Evolutionary conservation across 2,113 vertebrate genomes (phyloP).

Genomic region (Australoheros scitulus): DNA sequence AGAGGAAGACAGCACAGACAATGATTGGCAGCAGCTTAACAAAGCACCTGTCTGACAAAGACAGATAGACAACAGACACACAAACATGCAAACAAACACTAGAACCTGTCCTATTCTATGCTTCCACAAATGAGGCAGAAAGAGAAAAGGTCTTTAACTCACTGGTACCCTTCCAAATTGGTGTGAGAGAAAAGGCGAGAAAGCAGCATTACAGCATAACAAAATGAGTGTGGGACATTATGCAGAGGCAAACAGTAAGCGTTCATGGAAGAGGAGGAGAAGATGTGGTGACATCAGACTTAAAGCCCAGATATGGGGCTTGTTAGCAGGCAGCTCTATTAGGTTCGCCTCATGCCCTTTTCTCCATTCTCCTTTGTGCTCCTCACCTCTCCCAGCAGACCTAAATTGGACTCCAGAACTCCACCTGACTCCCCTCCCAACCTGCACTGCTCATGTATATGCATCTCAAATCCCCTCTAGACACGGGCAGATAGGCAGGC

Average conservation of each 20-base stretch:
- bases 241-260: slow-evolving; percentile 69
- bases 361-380: slow-evolving; percentile 67
- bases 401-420: slow-evolving; percentile 74
- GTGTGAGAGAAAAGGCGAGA: slow-evolving; percentile 47
- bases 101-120: slow-evolving; percentile 40
- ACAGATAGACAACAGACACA: slow-evolving; percentile 30
- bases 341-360: slow-evolving; percentile 59
- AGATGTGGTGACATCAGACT: slow-evolving; percentile 78
- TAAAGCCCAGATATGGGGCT: slow-evolving; percentile 86
- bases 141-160: slow-evolving; percentile 71
- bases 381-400: slow-evolving; percentile 62
- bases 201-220: slow-evolving; percentile 36
- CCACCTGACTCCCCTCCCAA: slow-evolving; percentile 70
- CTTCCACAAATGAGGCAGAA: slow-evolving; percentile 76
- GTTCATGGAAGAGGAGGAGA: slow-evolving; percentile 22
- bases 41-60: slow-evolving; percentile 65
- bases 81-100: slow-evolving; percentile 63
- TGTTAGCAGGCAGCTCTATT: slow-evolving; percentile 86
- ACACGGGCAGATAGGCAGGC: slow-evolving; percentile 87
- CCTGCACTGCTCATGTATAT: slow-evolving; percentile 87
- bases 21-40: slow-evolving; percentile 80
- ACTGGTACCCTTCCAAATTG: slow-evolving; percentile 84
- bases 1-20: slow-evolving; percentile 65
- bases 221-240: slow-evolving; percentile 84
- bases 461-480: slow-evolving; percentile 87